Base-by-base conservation (phyloP, 2,113 vertebrate species). In the Clupea harengus region DNA sequence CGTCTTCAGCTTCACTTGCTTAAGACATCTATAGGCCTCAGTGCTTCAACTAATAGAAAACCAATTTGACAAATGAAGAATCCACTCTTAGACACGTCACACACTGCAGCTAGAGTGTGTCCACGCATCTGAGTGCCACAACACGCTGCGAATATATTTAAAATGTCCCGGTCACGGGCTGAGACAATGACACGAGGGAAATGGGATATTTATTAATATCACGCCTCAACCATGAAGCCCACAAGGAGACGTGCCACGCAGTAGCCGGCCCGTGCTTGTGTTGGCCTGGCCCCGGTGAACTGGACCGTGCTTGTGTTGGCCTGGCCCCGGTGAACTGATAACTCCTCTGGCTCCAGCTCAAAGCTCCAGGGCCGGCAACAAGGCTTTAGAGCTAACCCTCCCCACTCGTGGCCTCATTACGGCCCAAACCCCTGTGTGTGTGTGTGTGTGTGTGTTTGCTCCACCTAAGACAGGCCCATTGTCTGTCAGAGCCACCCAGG, bases 401-500 rank as follows among this genome's bases (percentile, higher is more conserved):
- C 81, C 15, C 17, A 5, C 80, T 84, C 50, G 32, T 15, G 13
- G 72, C 25, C 72, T 78, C 72, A 78, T 78, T 78, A 32, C 25
- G 28, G 25, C 28, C 2, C 28, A 4, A 78, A 15, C 10, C 72
- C 72, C 25, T 4, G 39, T 39, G 39, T 39, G 1, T 39, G 39
- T 39, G 2, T 39, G 2, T 39, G 39, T 39, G 39, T 39, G 39
- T 39, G 39, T 78, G 54, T 60, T 60, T 60, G 20, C 54, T 60
- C 54, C 18, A 22, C 54, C 54, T 60, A 60, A 60, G 18, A 28
- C 39, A 9, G 57, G 45, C 72, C 86, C 84, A 75, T 39, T 82
- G 83, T 82, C 83, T 81, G 57, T 17, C 13, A 25, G 50, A 87
- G 83, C n/a, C 39, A 50, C 50, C 84, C 47, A 6, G 72, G 11